Percentiles rank a stretch among this genome's conserved stretches.
These are phyloP conservation scores for Cheilosia urbana DNA, from an alignment of 2,888 invertebrate genomes.

Conservation along the genomic window DNA sequence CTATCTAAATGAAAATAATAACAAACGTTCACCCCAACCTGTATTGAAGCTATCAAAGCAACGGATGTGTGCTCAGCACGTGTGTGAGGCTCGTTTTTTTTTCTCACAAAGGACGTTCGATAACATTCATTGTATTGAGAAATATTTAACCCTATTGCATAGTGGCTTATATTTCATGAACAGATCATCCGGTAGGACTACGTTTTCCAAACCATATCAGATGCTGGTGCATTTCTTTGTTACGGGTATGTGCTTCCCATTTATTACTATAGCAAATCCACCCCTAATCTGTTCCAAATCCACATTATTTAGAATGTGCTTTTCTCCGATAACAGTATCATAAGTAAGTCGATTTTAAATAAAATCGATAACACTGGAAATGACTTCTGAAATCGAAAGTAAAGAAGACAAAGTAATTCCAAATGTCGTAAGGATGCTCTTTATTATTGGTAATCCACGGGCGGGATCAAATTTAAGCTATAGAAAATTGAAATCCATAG, in stretches of 20 bases:
- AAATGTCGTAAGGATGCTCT: too few relatives aligned
- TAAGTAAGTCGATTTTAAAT: too few relatives aligned
- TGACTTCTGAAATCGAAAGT: too few relatives aligned
- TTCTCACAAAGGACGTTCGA: neutral
- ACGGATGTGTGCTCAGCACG: neutral
- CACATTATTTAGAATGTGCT: neutral
- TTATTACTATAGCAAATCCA: neutral
- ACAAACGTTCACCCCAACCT: slow-evolving; percentile 1
- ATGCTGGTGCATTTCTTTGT: neutral
- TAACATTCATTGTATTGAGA: neutral
- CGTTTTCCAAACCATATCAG: neutral
- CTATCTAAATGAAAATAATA: neutral
- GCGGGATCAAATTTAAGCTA: too few relatives aligned
- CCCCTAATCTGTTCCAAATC: neutral
- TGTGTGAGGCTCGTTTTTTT: neutral
- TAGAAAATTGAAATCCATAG: too few relatives aligned
- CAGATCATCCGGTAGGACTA: neutral
- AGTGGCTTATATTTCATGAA: neutral
- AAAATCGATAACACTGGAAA: too few relatives aligned
- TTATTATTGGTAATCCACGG: too few relatives aligned
- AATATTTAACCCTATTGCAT: neutral
- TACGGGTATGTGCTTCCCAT: neutral
- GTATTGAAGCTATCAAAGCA: neutral
- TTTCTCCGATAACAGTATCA: too few relatives aligned
- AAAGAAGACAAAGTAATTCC: too few relatives aligned